Evolutionary conservation across 1,140 invertebrate species (phyloP).

Genomic region (Physella acuta): DNA sequence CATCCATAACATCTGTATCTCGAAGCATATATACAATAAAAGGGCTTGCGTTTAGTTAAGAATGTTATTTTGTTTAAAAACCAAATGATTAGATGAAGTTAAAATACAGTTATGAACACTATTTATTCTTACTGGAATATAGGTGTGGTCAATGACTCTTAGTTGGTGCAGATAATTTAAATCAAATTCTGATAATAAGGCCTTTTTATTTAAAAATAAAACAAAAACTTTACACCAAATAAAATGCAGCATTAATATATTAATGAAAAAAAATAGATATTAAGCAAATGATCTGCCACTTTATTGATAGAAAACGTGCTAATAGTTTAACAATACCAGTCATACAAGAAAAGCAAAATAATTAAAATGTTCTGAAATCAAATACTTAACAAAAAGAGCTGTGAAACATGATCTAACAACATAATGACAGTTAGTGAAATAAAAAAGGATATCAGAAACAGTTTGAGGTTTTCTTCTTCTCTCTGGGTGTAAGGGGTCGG

Average conservation of each 20-base stretch:
- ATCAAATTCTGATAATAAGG: background rate
- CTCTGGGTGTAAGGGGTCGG: constrained; percentile 61
- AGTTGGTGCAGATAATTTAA: background rate
- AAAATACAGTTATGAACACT: background rate
- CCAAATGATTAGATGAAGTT: background rate
- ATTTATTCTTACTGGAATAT: background rate
- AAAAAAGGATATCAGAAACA: constrained; percentile 70
- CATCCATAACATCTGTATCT: constrained; percentile 91
- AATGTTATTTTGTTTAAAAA: background rate
- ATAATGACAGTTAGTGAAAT: background rate
- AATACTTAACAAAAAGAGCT: background rate
- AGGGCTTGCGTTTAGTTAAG: constrained; percentile 65
- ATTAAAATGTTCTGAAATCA: background rate
- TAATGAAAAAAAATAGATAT: too few relatives aligned
- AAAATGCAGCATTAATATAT: too few relatives aligned
- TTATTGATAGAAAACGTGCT: background rate
- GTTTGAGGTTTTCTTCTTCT: constrained; percentile 78
- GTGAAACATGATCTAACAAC: background rate
- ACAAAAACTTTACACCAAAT: too few relatives aligned
- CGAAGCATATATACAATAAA: constrained; percentile 95
- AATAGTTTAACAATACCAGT: background rate
- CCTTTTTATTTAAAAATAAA: background rate
- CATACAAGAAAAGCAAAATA: too few relatives aligned
- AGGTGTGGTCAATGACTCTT: background rate
- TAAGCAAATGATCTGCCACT: too few relatives aligned